These are phyloP conservation scores for Oasisia sp. DNA, from an alignment of 2,888 invertebrate genomes.

Conservation along the genomic window DNA sequence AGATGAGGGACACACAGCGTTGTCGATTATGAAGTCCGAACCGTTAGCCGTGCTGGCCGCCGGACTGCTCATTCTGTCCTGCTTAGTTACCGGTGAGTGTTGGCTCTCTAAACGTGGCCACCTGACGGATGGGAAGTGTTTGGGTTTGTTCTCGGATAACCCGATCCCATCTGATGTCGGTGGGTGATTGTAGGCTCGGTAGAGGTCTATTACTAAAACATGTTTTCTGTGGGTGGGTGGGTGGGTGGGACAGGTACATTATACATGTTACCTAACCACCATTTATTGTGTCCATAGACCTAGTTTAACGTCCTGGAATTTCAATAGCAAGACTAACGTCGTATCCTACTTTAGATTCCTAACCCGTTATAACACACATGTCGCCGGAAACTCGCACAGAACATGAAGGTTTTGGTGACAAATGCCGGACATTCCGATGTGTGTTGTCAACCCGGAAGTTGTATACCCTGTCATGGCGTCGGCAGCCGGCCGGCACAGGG, in stretches of 20 bases:
- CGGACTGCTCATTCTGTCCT: neutral
- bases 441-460: neutral
- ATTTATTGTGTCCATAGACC: neutral
- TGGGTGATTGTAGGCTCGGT: neutral
- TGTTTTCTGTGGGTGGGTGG: neutral
- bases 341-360: neutral
- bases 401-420: neutral
- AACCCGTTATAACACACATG: neutral
- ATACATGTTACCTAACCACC: neutral
- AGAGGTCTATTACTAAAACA: neutral
- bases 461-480: neutral
- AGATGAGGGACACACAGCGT: neutral
- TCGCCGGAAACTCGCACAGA: neutral
- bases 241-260: neutral
- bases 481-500: neutral
- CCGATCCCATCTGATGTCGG: neutral
- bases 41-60: neutral
- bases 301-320: neutral
- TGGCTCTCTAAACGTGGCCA: neutral
- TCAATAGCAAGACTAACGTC: neutral
- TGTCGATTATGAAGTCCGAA: neutral
- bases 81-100: constrained; percentile 17
- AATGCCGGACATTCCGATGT: neutral
- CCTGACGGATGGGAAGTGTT: neutral
- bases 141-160: neutral